Conservation (phyloP, 2,888 invertebrate genomes). For the Helobdella robusta region DNA sequence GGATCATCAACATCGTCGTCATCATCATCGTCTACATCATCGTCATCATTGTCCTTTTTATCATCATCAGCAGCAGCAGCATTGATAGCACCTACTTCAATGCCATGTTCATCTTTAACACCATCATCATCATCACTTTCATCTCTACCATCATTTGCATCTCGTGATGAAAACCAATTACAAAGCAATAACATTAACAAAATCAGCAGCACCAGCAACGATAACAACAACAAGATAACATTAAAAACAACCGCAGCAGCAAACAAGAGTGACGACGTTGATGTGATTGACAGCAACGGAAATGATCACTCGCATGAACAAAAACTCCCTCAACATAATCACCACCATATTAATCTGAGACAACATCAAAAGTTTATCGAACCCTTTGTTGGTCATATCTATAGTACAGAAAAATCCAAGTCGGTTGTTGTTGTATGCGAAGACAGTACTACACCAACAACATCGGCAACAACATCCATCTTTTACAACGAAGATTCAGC, state of each 20-base stretch:
- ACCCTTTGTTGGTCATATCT: too few relatives aligned
- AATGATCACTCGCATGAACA: too few relatives aligned
- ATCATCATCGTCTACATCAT: neutral
- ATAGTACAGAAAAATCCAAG: too few relatives aligned
- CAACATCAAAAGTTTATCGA: conserved; percentile 8
- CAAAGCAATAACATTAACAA: neutral
- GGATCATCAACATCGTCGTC: neutral
- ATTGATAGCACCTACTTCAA: neutral
- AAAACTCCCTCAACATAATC: conserved; percentile 8
- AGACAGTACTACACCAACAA: neutral
- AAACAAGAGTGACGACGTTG: too few relatives aligned
- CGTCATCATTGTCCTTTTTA: neutral
- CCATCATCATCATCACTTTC: conserved; percentile 26
- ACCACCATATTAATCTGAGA: neutral
- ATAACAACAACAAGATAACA: too few relatives aligned
- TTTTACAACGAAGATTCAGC: conserved; percentile 6
- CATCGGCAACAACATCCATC: too few relatives aligned
- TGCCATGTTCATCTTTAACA: conserved; percentile 18
- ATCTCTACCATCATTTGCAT: conserved; percentile 21
- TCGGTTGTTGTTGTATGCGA: conserved; percentile 9
- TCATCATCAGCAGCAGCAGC: neutral
- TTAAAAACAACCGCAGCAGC: too few relatives aligned
- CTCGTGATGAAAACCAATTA: too few relatives aligned
- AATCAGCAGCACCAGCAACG: neutral
- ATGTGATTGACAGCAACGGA: too few relatives aligned